phyloP scores from a whole-genome alignment of 2,797 vertebrate species.

The Paedocypris micromegethes region DNA sequence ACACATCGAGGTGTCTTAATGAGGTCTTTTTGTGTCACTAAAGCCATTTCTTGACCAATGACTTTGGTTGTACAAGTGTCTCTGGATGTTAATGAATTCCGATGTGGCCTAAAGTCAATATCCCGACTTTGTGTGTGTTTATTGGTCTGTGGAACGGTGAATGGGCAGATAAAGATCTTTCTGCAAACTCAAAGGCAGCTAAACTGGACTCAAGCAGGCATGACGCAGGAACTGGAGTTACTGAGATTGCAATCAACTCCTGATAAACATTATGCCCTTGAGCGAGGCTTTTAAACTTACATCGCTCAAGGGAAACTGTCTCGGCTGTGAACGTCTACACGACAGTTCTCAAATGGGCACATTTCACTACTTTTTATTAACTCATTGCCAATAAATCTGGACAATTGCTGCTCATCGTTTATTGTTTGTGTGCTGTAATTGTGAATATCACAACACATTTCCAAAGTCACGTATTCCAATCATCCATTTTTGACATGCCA shows the following conservation, averaged over 20 bases:
- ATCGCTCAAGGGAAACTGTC: slow-evolving; percentile 10
- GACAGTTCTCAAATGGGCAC: too few relatives aligned
- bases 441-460: too few relatives aligned
- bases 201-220: slow-evolving; percentile 31
- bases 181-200: slow-evolving; percentile 9
- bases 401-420: slow-evolving; percentile 21
- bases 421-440: too few relatives aligned
- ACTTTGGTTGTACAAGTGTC: background rate
- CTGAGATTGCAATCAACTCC: slow-evolving; percentile 28
- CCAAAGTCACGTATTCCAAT: too few relatives aligned
- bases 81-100: too few relatives aligned
- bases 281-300: slow-evolving; percentile 14
- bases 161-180: slow-evolving; percentile 24
- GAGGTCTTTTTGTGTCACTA: background rate
- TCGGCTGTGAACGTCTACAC: background rate
- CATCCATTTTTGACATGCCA: too few relatives aligned
- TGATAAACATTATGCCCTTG: slow-evolving; percentile 29
- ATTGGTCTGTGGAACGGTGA: slow-evolving; percentile 16
- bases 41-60: background rate
- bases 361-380: too few relatives aligned
- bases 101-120: background rate
- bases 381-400: background rate
- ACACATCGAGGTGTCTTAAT: slow-evolving; percentile 10
- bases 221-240: slow-evolving; percentile 33
- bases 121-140: slow-evolving; percentile 13